Evolutionary conservation across 2,888 invertebrate species (phyloP).

Genomic region (Gnatocerus cornutus): DNA sequence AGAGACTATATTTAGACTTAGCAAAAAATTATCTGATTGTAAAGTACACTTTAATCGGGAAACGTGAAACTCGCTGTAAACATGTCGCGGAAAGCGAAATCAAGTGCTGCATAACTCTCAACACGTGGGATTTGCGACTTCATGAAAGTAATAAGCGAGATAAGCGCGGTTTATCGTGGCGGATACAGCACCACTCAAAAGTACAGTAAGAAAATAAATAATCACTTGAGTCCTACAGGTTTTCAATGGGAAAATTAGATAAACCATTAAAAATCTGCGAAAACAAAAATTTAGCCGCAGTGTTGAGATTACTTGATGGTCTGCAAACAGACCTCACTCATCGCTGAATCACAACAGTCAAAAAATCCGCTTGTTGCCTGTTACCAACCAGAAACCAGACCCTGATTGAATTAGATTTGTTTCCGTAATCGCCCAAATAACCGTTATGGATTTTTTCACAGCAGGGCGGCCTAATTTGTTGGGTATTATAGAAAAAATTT

Average conservation of each 20-base stretch:
- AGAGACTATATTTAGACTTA: slow-evolving; percentile 23
- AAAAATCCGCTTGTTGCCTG: too few relatives aligned
- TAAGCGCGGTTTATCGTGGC: background rate
- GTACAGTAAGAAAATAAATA: too few relatives aligned
- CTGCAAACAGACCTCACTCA: too few relatives aligned
- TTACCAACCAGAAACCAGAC: background rate
- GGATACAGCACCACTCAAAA: too few relatives aligned
- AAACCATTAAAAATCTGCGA: too few relatives aligned
- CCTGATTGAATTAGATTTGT: slow-evolving; percentile 19
- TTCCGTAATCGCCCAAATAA: slow-evolving; percentile 61
- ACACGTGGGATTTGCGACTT: slow-evolving; percentile 3
- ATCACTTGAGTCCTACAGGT: too few relatives aligned
- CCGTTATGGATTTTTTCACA: slow-evolving; percentile 64
- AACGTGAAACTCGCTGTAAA: slow-evolving; percentile 11
- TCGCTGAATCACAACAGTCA: too few relatives aligned
- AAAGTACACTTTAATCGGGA: slow-evolving; percentile 10
- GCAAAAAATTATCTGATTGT: slow-evolving; percentile 24
- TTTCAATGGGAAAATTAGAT: too few relatives aligned
- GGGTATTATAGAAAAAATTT: slow-evolving; percentile 39
- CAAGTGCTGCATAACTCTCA: slow-evolving; percentile 13
- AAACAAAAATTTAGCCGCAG: too few relatives aligned
- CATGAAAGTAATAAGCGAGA: slow-evolving; percentile 22
- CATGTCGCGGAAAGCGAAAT: slow-evolving; percentile 17
- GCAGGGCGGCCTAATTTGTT: slow-evolving; percentile 64
- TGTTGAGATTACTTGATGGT: too few relatives aligned